Evolutionary conservation across 2,888 invertebrate species (phyloP).

Genomic region (Deilephila elpenor): DNA sequence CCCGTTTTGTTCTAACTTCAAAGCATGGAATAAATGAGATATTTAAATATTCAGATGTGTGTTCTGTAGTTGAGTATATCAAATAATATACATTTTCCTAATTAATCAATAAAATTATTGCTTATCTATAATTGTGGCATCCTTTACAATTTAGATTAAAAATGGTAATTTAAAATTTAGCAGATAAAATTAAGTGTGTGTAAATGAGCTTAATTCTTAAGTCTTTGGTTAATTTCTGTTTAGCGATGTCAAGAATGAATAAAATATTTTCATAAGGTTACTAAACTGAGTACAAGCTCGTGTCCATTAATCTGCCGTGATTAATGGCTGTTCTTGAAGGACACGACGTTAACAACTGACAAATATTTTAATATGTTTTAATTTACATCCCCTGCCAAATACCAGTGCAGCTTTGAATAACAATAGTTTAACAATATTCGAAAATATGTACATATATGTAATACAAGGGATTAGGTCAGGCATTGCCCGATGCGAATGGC

Average conservation of each 20-base stretch:
- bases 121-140: too few species aligned
- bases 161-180: too few species aligned
- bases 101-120: too few species aligned
- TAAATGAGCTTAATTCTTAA: background rate
- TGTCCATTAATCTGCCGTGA: slow-evolving; percentile 15
- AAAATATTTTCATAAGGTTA: slow-evolving; percentile 2
- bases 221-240: background rate
- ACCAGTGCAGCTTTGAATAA: background rate
- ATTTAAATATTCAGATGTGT: too few species aligned
- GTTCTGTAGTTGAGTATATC: too few species aligned
- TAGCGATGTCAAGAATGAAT: background rate
- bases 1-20: too few species aligned
- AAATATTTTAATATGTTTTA: slow-evolving; percentile 9
- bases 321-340: slow-evolving; percentile 4
- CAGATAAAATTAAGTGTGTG: too few species aligned
- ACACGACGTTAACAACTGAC: slow-evolving; percentile 5
- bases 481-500: too few species aligned
- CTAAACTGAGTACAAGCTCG: slow-evolving; percentile 1
- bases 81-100: too few species aligned
- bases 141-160: too few species aligned
- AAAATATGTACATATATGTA: background rate
- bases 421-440: background rate
- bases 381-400: background rate
- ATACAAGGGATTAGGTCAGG: too few species aligned
- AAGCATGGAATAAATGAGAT: too few species aligned